Evolutionary conservation across 2,797 vertebrate genomes (phyloP).

Genomic region (Acanthurus tractus): DNA sequence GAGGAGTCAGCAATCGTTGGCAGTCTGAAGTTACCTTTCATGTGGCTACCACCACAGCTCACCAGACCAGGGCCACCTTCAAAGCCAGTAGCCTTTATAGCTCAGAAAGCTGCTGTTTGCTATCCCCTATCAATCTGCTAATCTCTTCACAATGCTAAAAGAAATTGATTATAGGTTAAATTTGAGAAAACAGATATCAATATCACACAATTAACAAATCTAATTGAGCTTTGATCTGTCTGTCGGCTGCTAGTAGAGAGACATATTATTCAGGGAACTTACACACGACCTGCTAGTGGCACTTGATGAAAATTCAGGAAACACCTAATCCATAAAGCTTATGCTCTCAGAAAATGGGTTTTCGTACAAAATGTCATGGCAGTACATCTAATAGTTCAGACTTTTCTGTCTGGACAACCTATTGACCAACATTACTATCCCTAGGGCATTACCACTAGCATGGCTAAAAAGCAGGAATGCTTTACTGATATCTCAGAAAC

Average conservation of each 20-base stretch:
- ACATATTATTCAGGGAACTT: background rate
- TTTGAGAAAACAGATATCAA: background rate
- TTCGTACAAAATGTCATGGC: background rate
- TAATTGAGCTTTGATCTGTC: background rate
- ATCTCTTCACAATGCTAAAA: background rate
- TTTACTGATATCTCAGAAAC: conserved; percentile 22
- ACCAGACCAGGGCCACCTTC: too few relatives aligned
- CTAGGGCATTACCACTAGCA: background rate
- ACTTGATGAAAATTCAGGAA: background rate
- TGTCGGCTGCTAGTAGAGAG: background rate
- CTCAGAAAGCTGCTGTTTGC: background rate
- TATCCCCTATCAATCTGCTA: background rate
- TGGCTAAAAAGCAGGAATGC: conserved; percentile 7
- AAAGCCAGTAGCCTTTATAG: too few relatives aligned
- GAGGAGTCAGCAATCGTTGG: too few relatives aligned
- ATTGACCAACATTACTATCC: background rate
- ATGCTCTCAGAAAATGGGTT: background rate
- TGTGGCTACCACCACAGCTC: too few relatives aligned
- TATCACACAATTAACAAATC: background rate
- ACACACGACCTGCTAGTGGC: background rate
- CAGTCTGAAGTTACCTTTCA: too few relatives aligned
- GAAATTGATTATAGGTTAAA: background rate
- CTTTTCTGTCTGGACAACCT: conserved; percentile 8
- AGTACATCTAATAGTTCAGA: background rate
- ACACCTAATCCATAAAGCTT: background rate